These are phyloP conservation scores for Stichodactyla mertensii DNA, from an alignment of 64 coral and sea anemone species.

Conservation along the genomic window DNA sequence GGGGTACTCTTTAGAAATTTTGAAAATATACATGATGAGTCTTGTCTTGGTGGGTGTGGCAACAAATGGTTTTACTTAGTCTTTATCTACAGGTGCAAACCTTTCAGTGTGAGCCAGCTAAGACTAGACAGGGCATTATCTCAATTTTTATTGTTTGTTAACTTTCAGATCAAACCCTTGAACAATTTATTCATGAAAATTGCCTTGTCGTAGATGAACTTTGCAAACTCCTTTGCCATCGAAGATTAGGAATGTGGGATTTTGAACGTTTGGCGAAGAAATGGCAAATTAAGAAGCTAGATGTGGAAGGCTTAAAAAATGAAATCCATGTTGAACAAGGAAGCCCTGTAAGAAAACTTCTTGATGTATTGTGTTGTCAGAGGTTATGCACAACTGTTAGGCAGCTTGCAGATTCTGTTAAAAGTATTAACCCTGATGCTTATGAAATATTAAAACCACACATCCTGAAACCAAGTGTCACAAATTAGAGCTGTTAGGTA, in stretches of 20 bases:
- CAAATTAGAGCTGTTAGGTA: background rate
- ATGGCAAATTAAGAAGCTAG: background rate
- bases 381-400: background rate
- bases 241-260: background rate
- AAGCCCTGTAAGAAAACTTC: conserved; percentile 9
- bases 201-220: background rate
- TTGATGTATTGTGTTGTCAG: background rate
- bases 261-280: background rate
- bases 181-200: background rate
- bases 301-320: background rate
- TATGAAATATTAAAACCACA: background rate
- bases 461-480: background rate
- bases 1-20: no score
- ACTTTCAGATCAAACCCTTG: background rate
- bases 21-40: no score
- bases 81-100: no score
- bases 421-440: background rate
- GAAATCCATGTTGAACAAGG: background rate
- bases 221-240: background rate
- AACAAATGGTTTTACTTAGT: no score
- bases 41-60: no score
- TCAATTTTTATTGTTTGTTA: background rate
- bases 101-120: no score
- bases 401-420: background rate
- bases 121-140: background rate